phyloP scores from a whole-genome alignment of 1,140 invertebrate species.

The Polypedilum vanderplanki region DNA sequence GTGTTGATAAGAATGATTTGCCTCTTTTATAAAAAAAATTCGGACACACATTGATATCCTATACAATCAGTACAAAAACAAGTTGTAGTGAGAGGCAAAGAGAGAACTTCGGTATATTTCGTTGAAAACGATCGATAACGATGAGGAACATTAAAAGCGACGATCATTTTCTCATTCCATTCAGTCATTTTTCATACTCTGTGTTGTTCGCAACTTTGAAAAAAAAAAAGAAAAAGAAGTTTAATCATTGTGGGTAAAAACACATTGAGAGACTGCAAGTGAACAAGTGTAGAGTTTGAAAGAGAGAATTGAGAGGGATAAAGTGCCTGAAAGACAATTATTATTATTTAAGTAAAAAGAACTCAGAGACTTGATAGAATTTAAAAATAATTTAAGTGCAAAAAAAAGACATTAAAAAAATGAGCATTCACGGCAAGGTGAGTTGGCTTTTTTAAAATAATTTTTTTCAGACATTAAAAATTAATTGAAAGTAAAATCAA shows the following conservation, averaged over 20 bases:
- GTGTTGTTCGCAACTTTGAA: background rate
- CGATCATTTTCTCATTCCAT: background rate
- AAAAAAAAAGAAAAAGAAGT: background rate
- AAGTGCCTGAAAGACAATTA: background rate
- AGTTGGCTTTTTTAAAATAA: background rate
- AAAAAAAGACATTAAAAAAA: conserved; percentile 4
- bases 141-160: background rate
- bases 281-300: background rate
- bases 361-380: background rate
- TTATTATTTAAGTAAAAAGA: background rate
- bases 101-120: background rate
- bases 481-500: too few relatives aligned
- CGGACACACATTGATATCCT: too few relatives aligned
- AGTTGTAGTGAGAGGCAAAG: background rate
- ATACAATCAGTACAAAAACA: too few relatives aligned
- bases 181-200: conserved; percentile 6
- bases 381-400: background rate
- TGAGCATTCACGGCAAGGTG: background rate
- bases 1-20: too few relatives aligned
- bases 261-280: background rate
- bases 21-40: too few relatives aligned
- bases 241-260: background rate
- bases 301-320: background rate
- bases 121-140: background rate
- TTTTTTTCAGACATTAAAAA: too few relatives aligned